A percentile compares a stretch with the other conserved stretches of the same genome.
phyloP scores from a whole-genome alignment of 2,113 vertebrate species.

The Alectura lathami region DNA sequence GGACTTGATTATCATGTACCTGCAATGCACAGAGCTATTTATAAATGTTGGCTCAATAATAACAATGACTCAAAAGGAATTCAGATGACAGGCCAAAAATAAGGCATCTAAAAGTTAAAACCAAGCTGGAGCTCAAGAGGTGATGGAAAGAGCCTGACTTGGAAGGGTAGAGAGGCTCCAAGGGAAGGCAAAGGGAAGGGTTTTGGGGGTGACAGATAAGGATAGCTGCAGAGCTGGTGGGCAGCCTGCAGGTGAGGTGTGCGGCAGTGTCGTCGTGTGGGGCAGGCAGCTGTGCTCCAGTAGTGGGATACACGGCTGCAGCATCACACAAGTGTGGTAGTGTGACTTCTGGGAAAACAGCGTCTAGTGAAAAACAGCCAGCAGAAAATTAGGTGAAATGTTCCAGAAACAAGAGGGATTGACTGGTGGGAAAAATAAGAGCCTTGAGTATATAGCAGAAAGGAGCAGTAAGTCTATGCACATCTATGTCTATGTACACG shows the following conservation, averaged over 20 bases:
- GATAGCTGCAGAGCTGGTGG: background rate
- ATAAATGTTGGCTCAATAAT: conserved; percentile 28
- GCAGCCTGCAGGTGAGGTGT: background rate
- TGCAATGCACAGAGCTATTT: conserved; percentile 20
- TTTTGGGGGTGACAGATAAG: background rate
- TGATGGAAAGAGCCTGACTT: background rate
- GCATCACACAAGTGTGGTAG: background rate
- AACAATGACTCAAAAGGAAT: conserved; percentile 45
- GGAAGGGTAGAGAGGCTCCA: background rate
- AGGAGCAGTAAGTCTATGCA: background rate
- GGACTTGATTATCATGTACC: conserved; percentile 22
- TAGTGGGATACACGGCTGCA: background rate
- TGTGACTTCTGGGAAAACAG: background rate
- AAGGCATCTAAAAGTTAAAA: conserved; percentile 16
- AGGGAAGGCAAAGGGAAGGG: background rate
- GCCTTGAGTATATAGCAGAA: background rate
- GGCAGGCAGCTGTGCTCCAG: background rate
- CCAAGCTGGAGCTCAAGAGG: background rate
- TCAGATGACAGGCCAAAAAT: conserved; percentile 17
- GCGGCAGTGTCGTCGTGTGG: background rate
- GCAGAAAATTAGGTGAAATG: background rate
- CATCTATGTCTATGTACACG: background rate
- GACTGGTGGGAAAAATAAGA: background rate
- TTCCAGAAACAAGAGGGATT: background rate
- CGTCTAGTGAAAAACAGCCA: background rate